Conservation (phyloP, 2,888 invertebrate species). For the Polyommatus iphigenia region DNA sequence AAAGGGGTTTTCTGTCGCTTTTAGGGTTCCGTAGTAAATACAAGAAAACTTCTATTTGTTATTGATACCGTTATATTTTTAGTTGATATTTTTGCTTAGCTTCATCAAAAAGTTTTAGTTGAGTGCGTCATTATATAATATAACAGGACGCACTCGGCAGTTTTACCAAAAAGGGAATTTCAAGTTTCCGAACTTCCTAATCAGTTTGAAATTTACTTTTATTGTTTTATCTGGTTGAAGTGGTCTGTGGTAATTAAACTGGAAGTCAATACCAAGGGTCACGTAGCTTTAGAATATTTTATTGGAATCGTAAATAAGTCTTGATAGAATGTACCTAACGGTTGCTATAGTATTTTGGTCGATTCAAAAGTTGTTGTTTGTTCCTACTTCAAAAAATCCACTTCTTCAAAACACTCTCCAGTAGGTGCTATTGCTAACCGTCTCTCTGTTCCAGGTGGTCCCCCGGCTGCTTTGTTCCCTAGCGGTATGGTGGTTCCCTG, state of each 20-base stretch:
- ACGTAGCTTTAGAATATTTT: not conserved
- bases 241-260: not conserved
- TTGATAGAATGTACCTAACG: not conserved
- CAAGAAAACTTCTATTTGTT: not conserved
- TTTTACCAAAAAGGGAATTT: not conserved
- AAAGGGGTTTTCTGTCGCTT: not conserved
- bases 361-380: no score
- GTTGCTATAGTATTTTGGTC: not conserved
- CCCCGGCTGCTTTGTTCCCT: slow-evolving; percentile 92
- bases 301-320: not conserved
- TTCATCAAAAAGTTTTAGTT: no score
- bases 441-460: slow-evolving; percentile 80
- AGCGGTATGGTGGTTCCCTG: no score
- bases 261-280: not conserved
- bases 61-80: no score
- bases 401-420: no score
- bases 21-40: not conserved
- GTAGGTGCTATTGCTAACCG: not conserved
- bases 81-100: no score
- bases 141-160: no score
- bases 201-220: not conserved
- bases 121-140: no score
- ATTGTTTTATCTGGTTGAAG: not conserved
- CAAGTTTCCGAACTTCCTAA: not conserved
- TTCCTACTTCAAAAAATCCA: no score